Conservation (phyloP, 1,140 invertebrate species). For the Drosophila equinoxialis region DNA sequence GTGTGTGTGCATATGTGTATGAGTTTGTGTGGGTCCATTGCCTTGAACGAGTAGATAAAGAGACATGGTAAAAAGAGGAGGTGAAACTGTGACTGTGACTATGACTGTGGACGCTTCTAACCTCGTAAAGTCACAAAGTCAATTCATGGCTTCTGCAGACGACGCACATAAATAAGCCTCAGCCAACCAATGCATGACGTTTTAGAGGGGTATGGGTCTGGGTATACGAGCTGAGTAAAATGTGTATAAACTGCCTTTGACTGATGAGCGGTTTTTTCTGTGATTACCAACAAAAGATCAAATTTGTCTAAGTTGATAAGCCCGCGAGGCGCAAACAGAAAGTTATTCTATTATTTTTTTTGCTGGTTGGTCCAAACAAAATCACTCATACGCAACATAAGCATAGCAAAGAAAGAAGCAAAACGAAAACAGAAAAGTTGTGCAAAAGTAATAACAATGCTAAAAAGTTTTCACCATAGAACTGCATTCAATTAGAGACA, state of each 20-base stretch:
- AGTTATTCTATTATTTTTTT: constrained; percentile 1
- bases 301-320: constrained; percentile 25
- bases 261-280: constrained; percentile 45
- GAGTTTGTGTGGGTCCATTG: too few species aligned
- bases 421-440: constrained; percentile 30
- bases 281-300: constrained; percentile 10
- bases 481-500: constrained; percentile 75
- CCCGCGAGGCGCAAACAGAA: constrained; percentile 20
- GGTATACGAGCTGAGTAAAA: neutral
- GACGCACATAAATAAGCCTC: constrained; percentile 77
- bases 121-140: constrained; percentile 61
- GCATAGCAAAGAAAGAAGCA: neutral
- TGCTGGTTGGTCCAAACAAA: constrained; percentile 4
- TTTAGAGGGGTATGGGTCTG: neutral
- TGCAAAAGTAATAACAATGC: constrained; percentile 61
- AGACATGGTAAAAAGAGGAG: neutral
- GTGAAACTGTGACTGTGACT: constrained; percentile 27
- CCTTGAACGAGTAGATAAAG: neutral
- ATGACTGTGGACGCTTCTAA: constrained; percentile 31
- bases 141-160: constrained; percentile 68
- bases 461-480: constrained; percentile 53
- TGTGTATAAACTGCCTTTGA: constrained; percentile 45
- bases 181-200: constrained; percentile 35
- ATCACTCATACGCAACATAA: constrained; percentile 35
- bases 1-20: neutral